Evolutionary conservation across 2,888 invertebrate genomes (phyloP), one percentile per base, ranked within the genome.

Genomic region (Elegia similella): DNA sequence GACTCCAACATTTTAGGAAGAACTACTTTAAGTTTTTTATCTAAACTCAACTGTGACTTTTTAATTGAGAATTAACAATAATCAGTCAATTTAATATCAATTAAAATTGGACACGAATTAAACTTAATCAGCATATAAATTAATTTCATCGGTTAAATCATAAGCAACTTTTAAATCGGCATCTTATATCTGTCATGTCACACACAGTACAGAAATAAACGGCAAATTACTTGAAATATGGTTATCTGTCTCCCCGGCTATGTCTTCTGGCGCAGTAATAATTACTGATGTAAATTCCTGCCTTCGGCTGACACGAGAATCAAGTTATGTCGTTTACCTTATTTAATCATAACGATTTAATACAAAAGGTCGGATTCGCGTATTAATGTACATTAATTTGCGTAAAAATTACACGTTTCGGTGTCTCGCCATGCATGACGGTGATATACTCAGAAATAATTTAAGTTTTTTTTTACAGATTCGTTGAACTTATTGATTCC

Each of bases 281-380:
- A 84, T 85, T 82, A 80, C 72, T 68, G 66, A 78, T 75, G 78
- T 76, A 81, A 82, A 82, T 82, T 78, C 68, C 68, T 62, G 69
- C 72, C 72, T 66, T 64, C 60, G 68, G 75, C 69, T 55, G 47
- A 50, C 47, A 43, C 38, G 13, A 23, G 42, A 42, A 13, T 23
- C 13, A 48, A 38, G 15, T 38, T 56, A 56, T 56, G 48, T 29
- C 47, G 23, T 50, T 56, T 56, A 56, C 56, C 56, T 56, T 56
- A 48, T 56, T 56, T 47, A 56, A 56, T 29, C 56, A 48, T 42
- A 56, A 56, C 56, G 30, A 42, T 42, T 56, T 56, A 56, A 48
- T 47, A 47, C 56, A 56, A 50, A 50, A 48, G 38, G 55, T 47
- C 42, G 55, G 23, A 48, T 10, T 30, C 7, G 47, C n/a, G 13